Percentiles rank a stretch among this genome's conserved stretches.
Conservation (phyloP, 2,113 vertebrate genomes). For the Albula goreensis region DNA sequence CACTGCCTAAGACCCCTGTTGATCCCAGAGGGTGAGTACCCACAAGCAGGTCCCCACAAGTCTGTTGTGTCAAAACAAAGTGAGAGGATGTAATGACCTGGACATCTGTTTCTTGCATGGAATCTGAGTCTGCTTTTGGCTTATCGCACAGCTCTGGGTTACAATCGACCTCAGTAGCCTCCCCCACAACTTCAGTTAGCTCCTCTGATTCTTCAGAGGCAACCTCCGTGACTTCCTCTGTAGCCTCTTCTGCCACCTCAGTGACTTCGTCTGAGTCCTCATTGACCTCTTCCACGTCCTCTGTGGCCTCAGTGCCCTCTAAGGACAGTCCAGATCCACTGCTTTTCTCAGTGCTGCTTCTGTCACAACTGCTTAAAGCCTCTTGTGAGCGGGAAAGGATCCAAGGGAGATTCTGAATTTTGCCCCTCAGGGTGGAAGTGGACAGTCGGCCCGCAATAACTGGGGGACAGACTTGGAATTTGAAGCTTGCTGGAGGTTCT, state of each 20-base stretch:
- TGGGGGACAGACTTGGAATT: conserved; percentile 47
- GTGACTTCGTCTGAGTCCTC: conserved; percentile 33
- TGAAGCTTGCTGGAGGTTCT: conserved; percentile 44
- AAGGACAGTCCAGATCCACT: neutral
- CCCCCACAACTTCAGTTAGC: conserved; percentile 22
- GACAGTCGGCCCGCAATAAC: conserved; percentile 65
- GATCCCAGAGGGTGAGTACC: neutral
- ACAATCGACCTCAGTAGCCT: neutral
- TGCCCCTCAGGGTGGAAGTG: conserved; percentile 66
- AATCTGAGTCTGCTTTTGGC: too few species aligned
- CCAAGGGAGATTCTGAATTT: conserved; percentile 69
- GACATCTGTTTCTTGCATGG: neutral
- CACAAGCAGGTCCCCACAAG: neutral
- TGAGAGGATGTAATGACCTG: neutral
- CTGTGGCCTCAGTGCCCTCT: neutral
- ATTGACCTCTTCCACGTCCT: conserved; percentile 28
- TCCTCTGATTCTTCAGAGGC: conserved; percentile 36
- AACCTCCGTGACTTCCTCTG: conserved; percentile 48
- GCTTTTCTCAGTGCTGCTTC: neutral
- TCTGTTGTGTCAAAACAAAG: neutral
- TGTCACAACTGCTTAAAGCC: neutral
- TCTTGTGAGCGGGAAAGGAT: conserved; percentile 64
- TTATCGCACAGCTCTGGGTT: neutral
- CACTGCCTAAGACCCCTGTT: neutral
- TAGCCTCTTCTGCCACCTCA: conserved; percentile 46